Evolutionary conservation across 2,797 vertebrate genomes (phyloP), one percentile per base, ranked within the genome.

Genomic region (Remorina albescens): DNA sequence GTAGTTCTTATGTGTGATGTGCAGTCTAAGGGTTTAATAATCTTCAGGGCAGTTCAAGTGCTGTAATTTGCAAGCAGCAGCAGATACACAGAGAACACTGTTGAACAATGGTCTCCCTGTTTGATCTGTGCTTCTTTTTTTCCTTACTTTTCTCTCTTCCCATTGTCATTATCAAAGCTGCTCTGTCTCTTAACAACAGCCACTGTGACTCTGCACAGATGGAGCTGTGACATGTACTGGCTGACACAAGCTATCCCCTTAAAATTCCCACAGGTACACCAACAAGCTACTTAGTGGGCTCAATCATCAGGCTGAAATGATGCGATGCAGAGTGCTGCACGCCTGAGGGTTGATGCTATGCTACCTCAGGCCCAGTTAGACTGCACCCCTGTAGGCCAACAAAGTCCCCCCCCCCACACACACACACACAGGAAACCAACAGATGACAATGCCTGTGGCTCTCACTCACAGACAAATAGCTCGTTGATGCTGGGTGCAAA

Each of bases 261-360:
- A 67, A 67, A 76, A 25, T 57, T 47, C 77, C 78, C 80, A 68
- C 80, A 80, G 71, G 67, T 80, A 71, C 66, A 32, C 60, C 82
- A 78, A 68, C 81, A 71, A 76, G 73, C 73, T 76, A 80, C 89
- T 89, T 80, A 80, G 74, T 64, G 78, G 76, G 77, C 39, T 74
- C 64, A 82, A 62, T 86, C 62, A 79, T 82, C 56, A 39, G 80
- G 78, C 85, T 89, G 84, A 88, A 88, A 87, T 86, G 87, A 91
- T 87, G 87, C 72, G 81, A 86, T 78, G 83, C 39, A 28, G 80
- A 78, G 71, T 74, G 78, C 72, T 66, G 71, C 84, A 76, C 41
- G 78, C 83, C 89, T 78, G 59, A 62, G 83, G 88, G 74, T 81
- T 64, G 65, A 76, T 77, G 73, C 76, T 69, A 77, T 71, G 76